Evolutionary conservation across 2,113 vertebrate genomes (phyloP).

Genomic region (Poeciliopsis prolifica): DNA sequence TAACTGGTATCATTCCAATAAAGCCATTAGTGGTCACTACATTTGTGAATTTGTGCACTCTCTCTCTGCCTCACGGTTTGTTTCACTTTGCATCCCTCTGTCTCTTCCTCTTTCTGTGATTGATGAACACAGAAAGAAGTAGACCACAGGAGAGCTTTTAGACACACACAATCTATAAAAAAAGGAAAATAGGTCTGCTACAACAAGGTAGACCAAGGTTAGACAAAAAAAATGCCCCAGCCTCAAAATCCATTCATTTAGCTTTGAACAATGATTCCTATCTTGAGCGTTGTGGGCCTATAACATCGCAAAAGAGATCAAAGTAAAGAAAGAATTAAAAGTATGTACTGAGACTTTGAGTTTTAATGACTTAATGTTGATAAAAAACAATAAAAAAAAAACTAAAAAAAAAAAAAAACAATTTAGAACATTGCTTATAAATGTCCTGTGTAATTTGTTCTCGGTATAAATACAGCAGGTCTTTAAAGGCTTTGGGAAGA

Average conservation of each 20-base stretch:
- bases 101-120: conserved; percentile 41
- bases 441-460: too few species aligned
- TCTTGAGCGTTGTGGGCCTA: neutral
- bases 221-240: conserved; percentile 28
- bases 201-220: conserved; percentile 33
- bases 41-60: conserved; percentile 54
- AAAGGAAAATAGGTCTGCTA: conserved; percentile 50
- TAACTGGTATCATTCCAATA: conserved; percentile 79
- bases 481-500: too few species aligned
- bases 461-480: too few species aligned
- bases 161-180: conserved; percentile 24
- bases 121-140: conserved; percentile 56
- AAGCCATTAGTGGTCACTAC: conserved; percentile 73
- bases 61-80: neutral
- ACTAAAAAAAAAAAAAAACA: too few species aligned
- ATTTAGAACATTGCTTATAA: too few species aligned
- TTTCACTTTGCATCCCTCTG: neutral
- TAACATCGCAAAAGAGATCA: neutral
- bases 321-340: too few species aligned
- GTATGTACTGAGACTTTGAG: too few species aligned
- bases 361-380: too few species aligned
- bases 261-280: conserved; percentile 1
- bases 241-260: conserved; percentile 16
- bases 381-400: too few species aligned
- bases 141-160: conserved; percentile 58